Conservation (phyloP, 1,140 invertebrate genomes). For the Alviniconcha marisindica region DNA sequence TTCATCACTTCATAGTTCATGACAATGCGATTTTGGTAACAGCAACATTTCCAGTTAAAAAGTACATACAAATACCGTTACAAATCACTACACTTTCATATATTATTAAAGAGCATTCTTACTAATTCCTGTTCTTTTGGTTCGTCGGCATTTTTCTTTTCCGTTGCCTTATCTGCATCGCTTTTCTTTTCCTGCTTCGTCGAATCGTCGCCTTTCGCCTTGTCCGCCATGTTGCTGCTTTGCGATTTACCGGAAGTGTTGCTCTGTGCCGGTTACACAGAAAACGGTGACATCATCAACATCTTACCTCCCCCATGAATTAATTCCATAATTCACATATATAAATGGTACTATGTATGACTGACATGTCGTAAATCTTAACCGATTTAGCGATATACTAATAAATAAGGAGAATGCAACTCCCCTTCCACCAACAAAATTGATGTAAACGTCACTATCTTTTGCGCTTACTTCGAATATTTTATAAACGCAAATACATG, state of each 20-base stretch:
- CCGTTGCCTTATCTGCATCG: slow-evolving; percentile 66
- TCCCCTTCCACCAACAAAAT: not conserved
- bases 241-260: slow-evolving; percentile 27
- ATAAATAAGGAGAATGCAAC: too few relatives aligned
- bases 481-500: not conserved
- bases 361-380: too few relatives aligned
- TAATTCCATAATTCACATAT: too few relatives aligned
- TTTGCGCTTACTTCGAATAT: not conserved
- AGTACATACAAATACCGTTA: too few relatives aligned
- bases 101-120: slow-evolving; percentile 19
- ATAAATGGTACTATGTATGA: too few relatives aligned
- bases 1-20: not conserved
- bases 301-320: too few relatives aligned
- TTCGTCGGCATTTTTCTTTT: slow-evolving; percentile 66
- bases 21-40: not conserved
- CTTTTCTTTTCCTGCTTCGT: slow-evolving; percentile 63
- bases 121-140: slow-evolving; percentile 72
- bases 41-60: not conserved
- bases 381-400: too few relatives aligned
- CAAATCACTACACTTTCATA: not conserved
- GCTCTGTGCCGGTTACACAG: not conserved
- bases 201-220: slow-evolving; percentile 50
- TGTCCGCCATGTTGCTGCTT: slow-evolving; percentile 68
- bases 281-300: slow-evolving; percentile 9
- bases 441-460: not conserved